These are phyloP conservation scores for Morone chrysops DNA, from an alignment of 2,113 vertebrate species.

Conservation along the genomic window DNA sequence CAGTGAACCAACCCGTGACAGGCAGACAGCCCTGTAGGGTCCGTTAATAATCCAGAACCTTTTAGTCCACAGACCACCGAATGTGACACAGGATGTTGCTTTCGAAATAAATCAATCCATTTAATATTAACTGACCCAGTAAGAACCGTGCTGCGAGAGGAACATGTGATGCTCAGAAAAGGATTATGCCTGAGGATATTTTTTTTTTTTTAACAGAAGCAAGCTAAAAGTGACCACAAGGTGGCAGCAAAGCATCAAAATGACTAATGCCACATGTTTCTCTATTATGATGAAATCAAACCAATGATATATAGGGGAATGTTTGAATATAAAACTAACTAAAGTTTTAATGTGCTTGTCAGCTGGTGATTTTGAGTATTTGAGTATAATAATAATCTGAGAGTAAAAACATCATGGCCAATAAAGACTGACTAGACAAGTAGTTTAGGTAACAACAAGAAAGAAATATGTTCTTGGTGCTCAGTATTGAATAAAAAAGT, in stretches of 20 bases:
- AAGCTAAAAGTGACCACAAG: constrained; percentile 45
- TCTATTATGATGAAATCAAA: no score
- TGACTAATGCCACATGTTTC: not conserved
- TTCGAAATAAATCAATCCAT: constrained; percentile 48
- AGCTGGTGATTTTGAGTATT: not conserved
- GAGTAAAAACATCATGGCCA: not conserved
- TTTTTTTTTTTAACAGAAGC: not conserved
- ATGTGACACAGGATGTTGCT: constrained; percentile 43
- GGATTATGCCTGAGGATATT: not conserved
- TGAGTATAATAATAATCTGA: not conserved
- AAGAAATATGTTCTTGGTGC: no score
- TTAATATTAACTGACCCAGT: constrained; percentile 34
- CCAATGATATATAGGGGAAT: not conserved
- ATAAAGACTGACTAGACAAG: not conserved
- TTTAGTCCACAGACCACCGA: constrained; percentile 30
- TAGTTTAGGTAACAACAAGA: no score
- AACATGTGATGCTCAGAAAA: constrained; percentile 7
- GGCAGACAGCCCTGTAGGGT: constrained; percentile 12
- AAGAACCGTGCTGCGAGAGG: not conserved
- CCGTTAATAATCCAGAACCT: constrained; percentile 31
- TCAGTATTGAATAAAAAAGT: not conserved
- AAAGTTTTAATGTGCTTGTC: not conserved
- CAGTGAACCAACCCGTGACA: constrained; percentile 9
- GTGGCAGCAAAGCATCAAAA: constrained; percentile 59
- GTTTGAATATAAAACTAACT: not conserved